Evolutionary conservation across 2,888 invertebrate genomes (phyloP), one percentile per base, ranked within the genome.

Genomic region (Nemurella pictetii): DNA sequence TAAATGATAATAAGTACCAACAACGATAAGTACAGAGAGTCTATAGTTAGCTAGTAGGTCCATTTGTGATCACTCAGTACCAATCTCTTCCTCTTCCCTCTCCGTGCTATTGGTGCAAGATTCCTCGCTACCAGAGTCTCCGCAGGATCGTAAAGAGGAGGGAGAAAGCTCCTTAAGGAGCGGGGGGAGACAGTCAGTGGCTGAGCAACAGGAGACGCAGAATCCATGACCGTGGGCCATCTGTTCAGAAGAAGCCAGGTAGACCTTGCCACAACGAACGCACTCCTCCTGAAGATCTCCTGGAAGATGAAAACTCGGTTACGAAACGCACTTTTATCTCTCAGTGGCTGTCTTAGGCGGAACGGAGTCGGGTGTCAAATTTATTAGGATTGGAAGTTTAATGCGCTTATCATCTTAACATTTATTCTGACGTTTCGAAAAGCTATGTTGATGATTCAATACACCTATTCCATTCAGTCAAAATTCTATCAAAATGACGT

Each of bases 211-310:
- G 86, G 89, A 89, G 84, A 87, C 87, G 87, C 90, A 91, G 84
- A 90, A 89, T 87, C 91, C 91, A 86, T 89, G 90, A 78, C 89
- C 89, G 25, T 89, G 87, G 84, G 88, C 88, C 80, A 36, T 32
- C 85, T 86, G 86, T 20, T 87, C 89, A 74, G 89, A 88, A n/a
- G 90, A 89, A 36, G 89, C 88, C 85, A 92, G 88, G 88, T 91
- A 93, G 87, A 91, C 91, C 89, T 93, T 93, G 75, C 93, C 92
- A 88, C 93, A 93, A 83, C 92, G 90, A 84, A 91, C 90, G 88
- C 93, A 93, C 88, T 93, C 93, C 88, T 93, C 93, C 89, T 93
- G 93, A 1, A 92, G 92, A 88, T 93, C 93, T 86, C 93, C 93
- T 93, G 89, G 28, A 87, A 55, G n/a, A 7, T 12, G 9, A 81